These are phyloP conservation scores for Drosophila demipolita DNA, from an alignment of 2,888 invertebrate species.

Conservation along the genomic window DNA sequence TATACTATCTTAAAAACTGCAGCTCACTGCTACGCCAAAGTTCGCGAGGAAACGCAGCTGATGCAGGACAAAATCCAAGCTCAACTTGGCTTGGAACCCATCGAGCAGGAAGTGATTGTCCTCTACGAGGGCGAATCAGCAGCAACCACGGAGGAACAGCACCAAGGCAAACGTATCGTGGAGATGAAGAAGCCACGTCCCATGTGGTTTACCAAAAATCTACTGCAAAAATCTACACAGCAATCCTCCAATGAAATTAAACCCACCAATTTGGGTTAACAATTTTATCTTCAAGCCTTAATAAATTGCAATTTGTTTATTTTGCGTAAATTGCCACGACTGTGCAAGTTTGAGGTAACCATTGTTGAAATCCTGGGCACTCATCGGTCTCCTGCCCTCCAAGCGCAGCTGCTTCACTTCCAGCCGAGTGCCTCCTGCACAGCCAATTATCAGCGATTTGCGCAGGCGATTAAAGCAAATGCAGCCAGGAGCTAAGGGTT, in stretches of 20 bases:
- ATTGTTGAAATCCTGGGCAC: constrained; percentile 93
- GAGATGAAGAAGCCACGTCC: constrained; percentile 95
- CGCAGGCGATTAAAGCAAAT: constrained; percentile 87
- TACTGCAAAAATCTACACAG: constrained; percentile 92
- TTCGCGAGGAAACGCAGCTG: constrained; percentile 91
- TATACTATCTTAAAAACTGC: constrained; percentile 18
- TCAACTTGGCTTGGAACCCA: constrained; percentile 89
- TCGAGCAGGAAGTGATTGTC: constrained; percentile 94
- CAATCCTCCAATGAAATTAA: constrained; percentile 89
- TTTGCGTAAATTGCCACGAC: constrained; percentile 48
- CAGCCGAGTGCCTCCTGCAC: constrained; percentile 88
- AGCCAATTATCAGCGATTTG: constrained; percentile 88
- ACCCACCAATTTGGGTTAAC: constrained; percentile 89
- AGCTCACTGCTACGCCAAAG: constrained; percentile 94
- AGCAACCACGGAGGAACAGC: constrained; percentile 87
- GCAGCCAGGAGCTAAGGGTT: constrained; percentile 86
- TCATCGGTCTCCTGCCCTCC: constrained; percentile 90
- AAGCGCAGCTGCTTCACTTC: constrained; percentile 88
- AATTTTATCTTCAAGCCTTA: constrained; percentile 14
- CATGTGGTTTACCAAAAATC: constrained; percentile 94
- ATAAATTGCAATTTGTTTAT: constrained; percentile 61
- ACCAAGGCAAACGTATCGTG: constrained; percentile 91
- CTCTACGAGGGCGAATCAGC: constrained; percentile 93
- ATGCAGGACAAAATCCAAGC: constrained; percentile 92
- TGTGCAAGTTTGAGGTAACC: constrained; percentile 88